Evolutionary conservation across 2,888 invertebrate genomes (phyloP).

Genomic region (Andrena haemorrhoa): DNA sequence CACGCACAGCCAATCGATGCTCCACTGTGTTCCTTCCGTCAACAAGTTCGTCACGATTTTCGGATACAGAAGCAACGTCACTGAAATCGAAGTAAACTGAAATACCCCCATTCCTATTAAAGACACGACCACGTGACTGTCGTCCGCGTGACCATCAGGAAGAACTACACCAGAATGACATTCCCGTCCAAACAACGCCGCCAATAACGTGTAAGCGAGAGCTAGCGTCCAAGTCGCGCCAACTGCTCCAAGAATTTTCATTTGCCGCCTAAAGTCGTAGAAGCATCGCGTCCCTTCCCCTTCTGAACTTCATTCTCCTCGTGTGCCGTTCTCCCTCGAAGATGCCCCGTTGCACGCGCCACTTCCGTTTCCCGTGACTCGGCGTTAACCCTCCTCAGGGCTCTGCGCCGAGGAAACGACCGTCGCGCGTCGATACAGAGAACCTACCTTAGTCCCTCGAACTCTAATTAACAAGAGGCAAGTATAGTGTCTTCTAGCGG

Average conservation of each 20-base stretch:
- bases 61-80: too few species aligned
- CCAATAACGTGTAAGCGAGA: conserved; percentile 29
- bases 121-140: not conserved
- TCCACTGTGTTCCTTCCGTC: not conserved
- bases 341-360: not conserved
- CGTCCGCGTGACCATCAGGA: conserved; percentile 20
- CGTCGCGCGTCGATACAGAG: too few species aligned
- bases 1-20: conserved; percentile 4
- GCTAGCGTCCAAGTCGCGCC: conserved; percentile 37
- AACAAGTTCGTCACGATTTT: conserved; percentile 3
- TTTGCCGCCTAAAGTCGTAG: conserved; percentile 53
- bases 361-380: not conserved
- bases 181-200: conserved; percentile 30
- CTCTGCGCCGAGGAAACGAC: not conserved
- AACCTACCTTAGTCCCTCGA: too few species aligned
- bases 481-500: too few species aligned
- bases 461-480: too few species aligned
- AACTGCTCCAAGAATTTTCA: conserved; percentile 63
- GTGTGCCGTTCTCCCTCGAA: not conserved
- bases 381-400: conserved; percentile 24
- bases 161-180: conserved; percentile 44
- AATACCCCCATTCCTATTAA: conserved; percentile 45
- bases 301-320: not conserved
- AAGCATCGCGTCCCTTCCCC: conserved; percentile 30
- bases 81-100: not conserved